Percentiles rank a stretch among this genome's conserved stretches.
phyloP scores from a whole-genome alignment of 2,797 vertebrate genomes.

The Oreortyx pictus region DNA sequence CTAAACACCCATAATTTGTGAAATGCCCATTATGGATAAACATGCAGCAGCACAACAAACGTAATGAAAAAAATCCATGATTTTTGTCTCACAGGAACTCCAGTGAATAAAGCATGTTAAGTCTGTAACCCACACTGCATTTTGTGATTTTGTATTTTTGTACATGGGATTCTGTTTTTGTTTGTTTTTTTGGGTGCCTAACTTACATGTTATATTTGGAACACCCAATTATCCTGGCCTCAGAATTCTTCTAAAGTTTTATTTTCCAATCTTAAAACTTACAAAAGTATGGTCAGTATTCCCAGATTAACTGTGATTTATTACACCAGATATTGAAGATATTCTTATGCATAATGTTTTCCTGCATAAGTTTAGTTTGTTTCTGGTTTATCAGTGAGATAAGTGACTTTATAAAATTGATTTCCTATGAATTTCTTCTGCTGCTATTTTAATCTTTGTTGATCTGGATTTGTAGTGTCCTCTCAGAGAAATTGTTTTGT shows the following conservation, averaged over 20 bases:
- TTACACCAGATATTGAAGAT: neutral
- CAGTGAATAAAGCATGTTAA: neutral
- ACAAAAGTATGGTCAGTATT: neutral
- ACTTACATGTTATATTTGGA: neutral
- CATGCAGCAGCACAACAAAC: neutral
- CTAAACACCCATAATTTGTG: neutral
- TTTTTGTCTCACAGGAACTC: neutral
- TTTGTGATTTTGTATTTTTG: neutral
- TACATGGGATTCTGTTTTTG: neutral
- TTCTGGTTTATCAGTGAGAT: neutral
- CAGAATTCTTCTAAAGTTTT: neutral
- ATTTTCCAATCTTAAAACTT: neutral
- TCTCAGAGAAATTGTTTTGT: conserved; percentile 48
- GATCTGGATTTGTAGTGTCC: conserved; percentile 57
- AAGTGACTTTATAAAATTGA: conserved; percentile 11
- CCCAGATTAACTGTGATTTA: neutral
- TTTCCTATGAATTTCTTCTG: neutral
- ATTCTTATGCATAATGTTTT: neutral
- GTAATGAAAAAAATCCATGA: neutral
- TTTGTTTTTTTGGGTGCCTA: neutral
- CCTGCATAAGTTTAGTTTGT: neutral
- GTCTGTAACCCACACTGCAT: neutral
- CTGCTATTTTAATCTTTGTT: conserved; percentile 59
- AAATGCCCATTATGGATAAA: neutral
- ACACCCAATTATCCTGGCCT: neutral